Base-by-base conservation (phyloP, 2,113 vertebrate genomes). In the Perca schrenkii region DNA sequence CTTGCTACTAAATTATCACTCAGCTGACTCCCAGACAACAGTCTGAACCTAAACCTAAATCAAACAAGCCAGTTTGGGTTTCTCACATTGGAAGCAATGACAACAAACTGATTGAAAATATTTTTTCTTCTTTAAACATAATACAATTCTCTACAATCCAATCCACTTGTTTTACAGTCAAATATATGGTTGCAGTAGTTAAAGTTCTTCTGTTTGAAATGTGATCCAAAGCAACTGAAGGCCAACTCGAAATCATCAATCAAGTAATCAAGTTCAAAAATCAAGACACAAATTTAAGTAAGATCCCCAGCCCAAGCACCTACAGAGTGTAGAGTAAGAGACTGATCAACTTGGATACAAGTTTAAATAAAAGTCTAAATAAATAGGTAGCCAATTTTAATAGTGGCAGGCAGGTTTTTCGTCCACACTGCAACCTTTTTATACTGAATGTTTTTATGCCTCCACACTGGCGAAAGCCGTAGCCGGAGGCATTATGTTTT, bases 21-120 rank as follows among this genome's bases (percentile, higher is more conserved):
- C 31, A 74, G 64, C 58, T 79, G 60, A 77, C 63, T 67, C 53
- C 53, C n/a, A 71, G 84, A 82, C 77, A 75, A 77, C 77, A 75
- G 78, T 78, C 75, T 80, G 67, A 78, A 67, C 25, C 11, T 61
- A 78, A 89, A 86, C 43, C 82, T 28, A 66, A 60, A 77, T 80
- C 77, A 86, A 90, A 89, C 50, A 81, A 68, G 16, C 54, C 49
- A 61, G 76, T 86, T 71, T 79, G 46, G 40, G 54, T 63, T 73
- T 71, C n/a, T 52, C 40, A 62, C 36, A 54, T 54, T 34, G 5
- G 16, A 87, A 40, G 72, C 56, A 69, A 54, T 54, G 43, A 76
- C 36, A 28, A 52, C 46, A 14, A 34, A 34, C 2, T 53, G 21
- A 52, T 58, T 2, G 31, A 67, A 31, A 43, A 11, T 11, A 43